These are phyloP conservation scores for Buphagus erythrorhynchus DNA, from an alignment of 2,797 vertebrate genomes.

Conservation along the genomic window DNA sequence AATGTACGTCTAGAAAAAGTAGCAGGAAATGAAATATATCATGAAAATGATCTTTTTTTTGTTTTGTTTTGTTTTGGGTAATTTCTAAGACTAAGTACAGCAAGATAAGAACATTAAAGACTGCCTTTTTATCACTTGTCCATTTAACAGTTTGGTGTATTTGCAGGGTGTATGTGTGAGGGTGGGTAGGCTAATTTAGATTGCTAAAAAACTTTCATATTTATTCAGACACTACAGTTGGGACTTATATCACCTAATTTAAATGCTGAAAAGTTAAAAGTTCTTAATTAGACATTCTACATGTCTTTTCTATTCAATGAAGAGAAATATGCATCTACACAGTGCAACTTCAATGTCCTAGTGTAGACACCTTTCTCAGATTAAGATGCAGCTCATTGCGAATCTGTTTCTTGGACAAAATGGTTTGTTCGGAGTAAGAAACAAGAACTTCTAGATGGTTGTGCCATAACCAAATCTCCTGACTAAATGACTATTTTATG, in stretches of 20 bases:
- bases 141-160: not conserved
- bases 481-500: not conserved
- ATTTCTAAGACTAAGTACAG: not conserved
- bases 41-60: not conserved
- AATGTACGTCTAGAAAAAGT: not conserved
- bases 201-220: not conserved
- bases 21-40: not conserved
- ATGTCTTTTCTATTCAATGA: not conserved
- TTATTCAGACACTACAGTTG: not conserved
- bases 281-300: not conserved
- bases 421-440: not conserved
- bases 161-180: not conserved
- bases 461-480: not conserved
- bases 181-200: not conserved
- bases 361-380: not conserved
- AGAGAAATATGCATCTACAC: not conserved
- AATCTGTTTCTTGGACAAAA: not conserved
- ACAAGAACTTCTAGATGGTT: not conserved
- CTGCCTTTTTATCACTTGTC: not conserved
- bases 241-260: not conserved
- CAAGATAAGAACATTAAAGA: not conserved
- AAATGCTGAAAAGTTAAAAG: not conserved
- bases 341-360: not conserved
- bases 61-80: not conserved
- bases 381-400: not conserved